Evolutionary conservation across 2,797 vertebrate genomes (phyloP).

Genomic region (Hylomyscus alleni): DNA sequence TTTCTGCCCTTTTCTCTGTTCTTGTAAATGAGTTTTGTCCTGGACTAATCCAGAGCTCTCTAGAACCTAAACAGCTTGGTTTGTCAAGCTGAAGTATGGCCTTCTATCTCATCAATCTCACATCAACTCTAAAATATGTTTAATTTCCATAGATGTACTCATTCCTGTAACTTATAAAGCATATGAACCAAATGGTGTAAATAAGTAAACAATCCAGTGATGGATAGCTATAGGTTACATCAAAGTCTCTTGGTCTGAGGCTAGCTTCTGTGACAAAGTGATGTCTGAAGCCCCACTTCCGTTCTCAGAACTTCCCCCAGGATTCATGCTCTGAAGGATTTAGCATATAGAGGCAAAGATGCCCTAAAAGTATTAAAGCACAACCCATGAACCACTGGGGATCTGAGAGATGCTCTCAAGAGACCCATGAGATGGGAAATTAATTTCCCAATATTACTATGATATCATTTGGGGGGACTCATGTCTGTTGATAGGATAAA

Average conservation of each 20-base stretch:
- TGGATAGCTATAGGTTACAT: background rate
- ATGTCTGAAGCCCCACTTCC: background rate
- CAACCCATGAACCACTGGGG: background rate
- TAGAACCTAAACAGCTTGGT: conserved; percentile 52
- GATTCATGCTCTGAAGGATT: background rate
- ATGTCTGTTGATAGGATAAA: conserved; percentile 40
- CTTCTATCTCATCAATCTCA: conserved; percentile 49
- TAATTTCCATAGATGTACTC: conserved; percentile 20
- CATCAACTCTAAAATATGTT: conserved; percentile 62
- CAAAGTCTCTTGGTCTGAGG: conserved; percentile 22
- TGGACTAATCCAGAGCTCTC: background rate
- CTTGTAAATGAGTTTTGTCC: conserved; percentile 30
- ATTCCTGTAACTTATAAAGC: conserved; percentile 23
- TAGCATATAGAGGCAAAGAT: background rate
- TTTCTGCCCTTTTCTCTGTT: conserved; percentile 54
- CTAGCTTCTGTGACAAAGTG: background rate
- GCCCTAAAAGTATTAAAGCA: background rate
- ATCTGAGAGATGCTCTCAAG: background rate
- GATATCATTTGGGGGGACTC: background rate
- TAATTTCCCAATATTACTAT: conserved; percentile 44
- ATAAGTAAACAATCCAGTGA: background rate
- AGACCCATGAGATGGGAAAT: background rate
- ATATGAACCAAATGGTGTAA: conserved; percentile 10
- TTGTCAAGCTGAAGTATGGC: conserved; percentile 51
- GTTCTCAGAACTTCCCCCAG: background rate